Evolutionary conservation across 30 jellyfish, hydroid and myxozoan genomes (phyloP), one percentile per base, ranked within the genome.

Genomic region (Clytia hemisphaerica): DNA sequence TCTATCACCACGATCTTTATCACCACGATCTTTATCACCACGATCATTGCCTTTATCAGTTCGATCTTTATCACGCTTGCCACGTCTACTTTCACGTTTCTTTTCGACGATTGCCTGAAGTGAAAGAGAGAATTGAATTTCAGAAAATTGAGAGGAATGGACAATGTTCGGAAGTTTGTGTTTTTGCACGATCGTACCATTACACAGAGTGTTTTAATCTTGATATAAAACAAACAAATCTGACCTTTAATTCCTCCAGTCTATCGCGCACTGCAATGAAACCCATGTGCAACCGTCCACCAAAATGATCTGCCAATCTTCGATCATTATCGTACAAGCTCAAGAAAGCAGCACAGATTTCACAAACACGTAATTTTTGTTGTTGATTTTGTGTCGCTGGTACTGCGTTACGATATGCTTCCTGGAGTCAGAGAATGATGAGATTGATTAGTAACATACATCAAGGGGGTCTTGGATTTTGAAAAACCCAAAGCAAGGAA

Each of bases 231-330:
- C 15, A 37, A 18, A 9, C 19, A 40, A 4, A 1, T n/a, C 71
- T 22, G 26, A 91, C 99, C 95, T 82, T 64, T 37, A 91, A 73
- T 28, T 91, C 99, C 7, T 59, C 78, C 28, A 82, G 66, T 44
- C 99, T 76, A 1, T 91, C 95, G 22, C 99, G 73, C 6, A 91
- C 93, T 75, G 71, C 66, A 22, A 91, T 91, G 67, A 91, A 91
- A 9, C 99, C 99, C 99, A 91, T 91, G 68, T 91, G 99, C 18
- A 91, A 74, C 47, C 93, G 83, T 25, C 99, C 99, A 6, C 99
- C 99, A 78, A 91, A 91, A 60, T 91, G 99, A 64, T 91, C 99
- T 7, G 99, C 99, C 15, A 91, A 51, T 68, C 99, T 72, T 38
- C 99, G 75, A 74, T 91, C 99, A 49, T 91, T 91, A 59, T 91